phyloP scores from a whole-genome alignment of 2,888 invertebrate genomes.

The Pyrrhia umbra region DNA sequence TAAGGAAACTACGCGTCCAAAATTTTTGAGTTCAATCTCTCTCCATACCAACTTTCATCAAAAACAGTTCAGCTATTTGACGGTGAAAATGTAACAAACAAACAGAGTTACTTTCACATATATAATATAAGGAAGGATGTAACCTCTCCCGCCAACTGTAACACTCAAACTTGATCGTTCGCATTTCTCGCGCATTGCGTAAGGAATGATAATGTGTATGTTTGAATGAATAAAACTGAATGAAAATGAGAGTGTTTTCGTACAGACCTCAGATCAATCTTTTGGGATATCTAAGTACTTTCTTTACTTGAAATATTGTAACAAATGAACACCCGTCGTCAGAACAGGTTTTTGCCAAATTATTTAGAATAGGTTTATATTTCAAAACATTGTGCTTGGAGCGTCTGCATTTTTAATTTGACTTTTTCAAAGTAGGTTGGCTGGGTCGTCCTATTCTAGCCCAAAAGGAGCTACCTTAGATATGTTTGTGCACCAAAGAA shows the following conservation, averaged over 20 bases:
- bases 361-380: neutral
- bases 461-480: no score
- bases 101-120: no score
- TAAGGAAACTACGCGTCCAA: no score
- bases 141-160: neutral
- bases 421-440: no score
- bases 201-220: conserved; percentile 32
- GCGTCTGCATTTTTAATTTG: no score
- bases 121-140: no score
- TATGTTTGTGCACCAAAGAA: no score
- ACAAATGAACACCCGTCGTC: neutral
- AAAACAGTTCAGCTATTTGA: no score
- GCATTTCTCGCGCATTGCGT: conserved; percentile 13
- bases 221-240: conserved; percentile 14
- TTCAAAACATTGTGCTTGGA: neutral
- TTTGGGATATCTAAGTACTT: neutral
- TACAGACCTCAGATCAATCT: conserved; percentile 10
- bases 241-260: conserved; percentile 40
- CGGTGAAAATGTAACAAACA: no score
- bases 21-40: no score
- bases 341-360: neutral
- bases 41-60: no score
- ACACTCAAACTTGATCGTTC: neutral
- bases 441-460: no score
- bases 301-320: neutral